phyloP scores from a whole-genome alignment of 2,888 invertebrate genomes.

The Branchellion lobata region DNA sequence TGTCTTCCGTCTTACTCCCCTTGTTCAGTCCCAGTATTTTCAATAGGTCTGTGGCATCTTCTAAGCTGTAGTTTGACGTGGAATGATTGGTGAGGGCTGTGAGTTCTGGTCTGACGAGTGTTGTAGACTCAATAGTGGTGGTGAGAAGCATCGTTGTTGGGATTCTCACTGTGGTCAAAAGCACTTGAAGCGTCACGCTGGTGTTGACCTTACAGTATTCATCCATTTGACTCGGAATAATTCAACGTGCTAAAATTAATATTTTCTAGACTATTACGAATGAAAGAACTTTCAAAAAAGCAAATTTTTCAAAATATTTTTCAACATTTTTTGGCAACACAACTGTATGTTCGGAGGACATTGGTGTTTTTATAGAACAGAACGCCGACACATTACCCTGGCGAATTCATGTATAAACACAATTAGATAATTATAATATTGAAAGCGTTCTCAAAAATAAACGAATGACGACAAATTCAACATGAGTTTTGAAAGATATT shows the following conservation, averaged over 20 bases:
- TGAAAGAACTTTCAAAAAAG: too few relatives aligned
- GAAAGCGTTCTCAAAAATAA: background rate
- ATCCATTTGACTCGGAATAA: conserved; percentile 30
- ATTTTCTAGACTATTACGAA: too few relatives aligned
- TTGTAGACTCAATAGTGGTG: background rate
- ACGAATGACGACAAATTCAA: background rate
- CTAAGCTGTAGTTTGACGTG: background rate
- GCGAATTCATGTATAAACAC: too few relatives aligned
- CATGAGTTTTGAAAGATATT: too few relatives aligned
- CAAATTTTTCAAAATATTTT: too few relatives aligned
- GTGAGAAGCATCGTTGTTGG: background rate
- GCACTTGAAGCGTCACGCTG: too few relatives aligned
- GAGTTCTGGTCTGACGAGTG: too few relatives aligned
- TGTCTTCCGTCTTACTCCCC: background rate
- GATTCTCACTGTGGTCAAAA: background rate
- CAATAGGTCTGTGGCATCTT: background rate
- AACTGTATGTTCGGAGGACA: too few relatives aligned
- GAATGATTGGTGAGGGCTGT: background rate
- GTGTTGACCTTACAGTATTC: background rate
- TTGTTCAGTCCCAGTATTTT: background rate
- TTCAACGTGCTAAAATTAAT: too few relatives aligned
- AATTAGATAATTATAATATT: background rate
- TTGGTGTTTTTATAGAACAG: background rate
- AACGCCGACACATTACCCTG: too few relatives aligned
- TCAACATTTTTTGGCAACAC: too few relatives aligned